phyloP scores from a whole-genome alignment of 2,888 invertebrate species.

The Sussaba pulchella region DNA sequence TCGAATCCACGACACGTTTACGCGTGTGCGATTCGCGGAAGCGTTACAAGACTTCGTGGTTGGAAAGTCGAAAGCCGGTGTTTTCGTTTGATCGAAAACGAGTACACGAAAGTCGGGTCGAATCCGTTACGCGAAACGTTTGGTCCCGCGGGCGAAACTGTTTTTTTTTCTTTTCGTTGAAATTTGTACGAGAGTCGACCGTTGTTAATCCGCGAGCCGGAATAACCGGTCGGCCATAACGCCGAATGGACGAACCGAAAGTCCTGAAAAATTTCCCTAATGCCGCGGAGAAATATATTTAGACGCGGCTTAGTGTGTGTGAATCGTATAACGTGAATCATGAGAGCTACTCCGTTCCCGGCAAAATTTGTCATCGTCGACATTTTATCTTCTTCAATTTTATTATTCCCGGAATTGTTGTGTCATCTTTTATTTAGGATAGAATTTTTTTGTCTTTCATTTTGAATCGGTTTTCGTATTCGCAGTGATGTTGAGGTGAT shows the following conservation, averaged over 20 bases:
- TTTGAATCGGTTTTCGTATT: too few relatives aligned
- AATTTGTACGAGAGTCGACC: neutral
- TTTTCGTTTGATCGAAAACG: constrained; percentile 20
- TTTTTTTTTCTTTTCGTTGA: too few relatives aligned
- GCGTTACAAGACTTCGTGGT: neutral
- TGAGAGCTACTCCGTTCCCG: constrained; percentile 31
- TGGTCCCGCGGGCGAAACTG: neutral
- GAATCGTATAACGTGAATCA: constrained; percentile 55
- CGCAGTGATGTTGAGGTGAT: neutral
- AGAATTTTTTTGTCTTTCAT: too few relatives aligned
- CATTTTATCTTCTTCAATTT: neutral
- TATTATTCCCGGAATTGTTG: constrained; percentile 16
- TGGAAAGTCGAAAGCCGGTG: constrained; percentile 15
- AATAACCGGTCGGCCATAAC: constrained; percentile 29
- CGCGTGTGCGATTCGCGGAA: neutral
- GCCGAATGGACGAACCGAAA: neutral
- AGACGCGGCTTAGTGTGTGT: neutral
- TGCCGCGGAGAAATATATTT: neutral
- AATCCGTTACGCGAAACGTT: neutral
- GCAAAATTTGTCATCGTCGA: constrained; percentile 39
- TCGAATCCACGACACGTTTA: neutral
- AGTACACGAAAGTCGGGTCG: neutral
- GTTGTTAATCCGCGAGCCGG: neutral
- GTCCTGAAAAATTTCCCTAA: neutral
- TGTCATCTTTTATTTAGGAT: neutral